phyloP scores from a whole-genome alignment of 2,888 invertebrate genomes.

The Agonopterix alstromeriana region DNA sequence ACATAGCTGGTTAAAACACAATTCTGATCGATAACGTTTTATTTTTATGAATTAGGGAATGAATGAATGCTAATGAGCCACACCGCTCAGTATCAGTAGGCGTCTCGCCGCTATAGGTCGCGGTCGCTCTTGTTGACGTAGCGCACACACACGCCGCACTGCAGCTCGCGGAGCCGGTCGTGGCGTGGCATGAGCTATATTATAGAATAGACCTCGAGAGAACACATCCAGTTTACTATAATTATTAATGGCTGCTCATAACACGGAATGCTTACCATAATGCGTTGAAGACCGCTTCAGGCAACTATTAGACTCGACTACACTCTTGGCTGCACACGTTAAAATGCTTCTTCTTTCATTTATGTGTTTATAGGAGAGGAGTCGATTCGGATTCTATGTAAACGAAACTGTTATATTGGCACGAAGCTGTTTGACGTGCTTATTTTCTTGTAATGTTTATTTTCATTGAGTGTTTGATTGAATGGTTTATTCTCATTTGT shows the following conservation, averaged over 20 bases:
- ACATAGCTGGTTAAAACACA: constrained; percentile 43
- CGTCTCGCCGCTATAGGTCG: constrained; percentile 32
- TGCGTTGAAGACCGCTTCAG: constrained; percentile 63
- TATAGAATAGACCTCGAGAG: constrained; percentile 35
- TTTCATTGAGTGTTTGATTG: constrained; percentile 65
- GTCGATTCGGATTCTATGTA: constrained; percentile 49
- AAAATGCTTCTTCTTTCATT: constrained; percentile 70
- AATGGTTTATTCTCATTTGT: constrained; percentile 61
- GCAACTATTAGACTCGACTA: constrained; percentile 68
- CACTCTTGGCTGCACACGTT: constrained; percentile 75
- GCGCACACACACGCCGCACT: constrained; percentile 22
- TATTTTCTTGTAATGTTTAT: constrained; percentile 68
- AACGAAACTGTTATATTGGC: constrained; percentile 62
- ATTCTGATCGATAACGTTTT: constrained; percentile 36
- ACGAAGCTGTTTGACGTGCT: constrained; percentile 76
- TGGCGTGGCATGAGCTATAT: constrained; percentile 42
- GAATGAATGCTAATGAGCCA: constrained; percentile 26
- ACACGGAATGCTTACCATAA: constrained; percentile 73
- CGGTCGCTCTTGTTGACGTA: constrained; percentile 43
- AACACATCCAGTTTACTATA: constrained; percentile 43
- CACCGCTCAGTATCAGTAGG: constrained; percentile 10
- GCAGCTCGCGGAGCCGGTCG: constrained; percentile 28
- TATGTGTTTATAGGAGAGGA: constrained; percentile 65
- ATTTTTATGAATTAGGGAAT: constrained; percentile 38
- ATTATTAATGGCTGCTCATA: constrained; percentile 65